A percentile compares a stretch with the other conserved stretches of the same genome.
Conservation (phyloP, 2,888 invertebrate species). For the Torymus texanus region DNA sequence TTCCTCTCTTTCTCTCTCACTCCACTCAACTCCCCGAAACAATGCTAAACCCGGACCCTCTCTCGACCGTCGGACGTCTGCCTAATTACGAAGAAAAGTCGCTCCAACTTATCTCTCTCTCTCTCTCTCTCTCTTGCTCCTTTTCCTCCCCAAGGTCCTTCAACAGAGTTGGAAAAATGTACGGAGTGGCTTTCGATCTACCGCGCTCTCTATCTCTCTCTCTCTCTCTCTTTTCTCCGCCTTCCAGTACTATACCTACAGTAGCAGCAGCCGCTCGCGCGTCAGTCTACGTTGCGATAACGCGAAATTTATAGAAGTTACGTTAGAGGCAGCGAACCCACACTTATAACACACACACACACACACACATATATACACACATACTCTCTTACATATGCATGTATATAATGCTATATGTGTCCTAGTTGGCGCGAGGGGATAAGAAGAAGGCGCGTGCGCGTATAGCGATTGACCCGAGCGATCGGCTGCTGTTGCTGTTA, state of each 20-base stretch:
- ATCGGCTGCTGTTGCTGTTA: background rate
- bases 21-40: too few relatives aligned
- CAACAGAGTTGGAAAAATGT: too few relatives aligned
- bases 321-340: background rate
- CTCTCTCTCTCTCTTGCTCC: background rate
- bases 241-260: too few relatives aligned
- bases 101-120: constrained; percentile 8
- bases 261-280: background rate
- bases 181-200: background rate
- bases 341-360: too few relatives aligned
- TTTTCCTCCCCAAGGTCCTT: background rate
- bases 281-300: constrained; percentile 7
- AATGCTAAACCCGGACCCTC: too few relatives aligned
- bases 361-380: too few relatives aligned
- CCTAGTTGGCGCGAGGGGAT: too few relatives aligned
- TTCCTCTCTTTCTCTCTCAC: too few relatives aligned
- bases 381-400: too few relatives aligned
- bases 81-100: background rate
- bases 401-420: too few relatives aligned
- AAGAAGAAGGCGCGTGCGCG: too few relatives aligned
- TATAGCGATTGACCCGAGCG: background rate
- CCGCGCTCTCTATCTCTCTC: constrained; percentile 1
- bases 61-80: too few relatives aligned
- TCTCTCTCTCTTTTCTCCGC: background rate
- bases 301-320: constrained; percentile 40